Percentiles rank a stretch among this genome's conserved stretches.
Evolutionary conservation across 2,888 invertebrate genomes (phyloP).

Genomic region (Tenthredo mesomela): DNA sequence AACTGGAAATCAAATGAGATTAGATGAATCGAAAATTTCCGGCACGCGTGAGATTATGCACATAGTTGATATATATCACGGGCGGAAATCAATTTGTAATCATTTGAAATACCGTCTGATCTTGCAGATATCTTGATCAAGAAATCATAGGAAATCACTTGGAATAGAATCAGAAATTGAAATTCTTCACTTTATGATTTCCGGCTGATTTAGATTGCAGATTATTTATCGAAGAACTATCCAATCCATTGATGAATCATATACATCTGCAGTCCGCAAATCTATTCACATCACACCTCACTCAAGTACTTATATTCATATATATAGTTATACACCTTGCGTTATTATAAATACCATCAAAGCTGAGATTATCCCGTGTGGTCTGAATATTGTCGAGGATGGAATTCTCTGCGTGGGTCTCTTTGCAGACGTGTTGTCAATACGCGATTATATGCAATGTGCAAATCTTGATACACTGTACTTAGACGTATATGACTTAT

Average conservation of each 20-base stretch:
- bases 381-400: not conserved
- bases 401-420: conserved; percentile 27
- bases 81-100: not conserved
- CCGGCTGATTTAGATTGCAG: not conserved
- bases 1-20: not conserved
- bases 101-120: not conserved
- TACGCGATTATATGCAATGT: not conserved
- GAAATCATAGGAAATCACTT: not conserved
- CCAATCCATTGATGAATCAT: not conserved
- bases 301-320: not conserved
- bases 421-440: conserved; percentile 16
- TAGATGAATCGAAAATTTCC: not conserved
- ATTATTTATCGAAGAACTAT: not conserved
- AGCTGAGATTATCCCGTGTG: conserved; percentile 17
- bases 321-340: not conserved
- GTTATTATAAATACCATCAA: not conserved
- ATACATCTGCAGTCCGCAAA: not conserved
- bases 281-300: not conserved
- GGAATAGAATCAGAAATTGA: not conserved
- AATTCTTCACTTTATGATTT: not conserved
- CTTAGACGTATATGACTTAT: not conserved
- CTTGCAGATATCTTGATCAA: not conserved
- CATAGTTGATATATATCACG: not conserved
- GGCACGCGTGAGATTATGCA: not conserved
- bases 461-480: not conserved